Base-by-base conservation (phyloP, 1,140 invertebrate species). In the Lineus longissimus region DNA sequence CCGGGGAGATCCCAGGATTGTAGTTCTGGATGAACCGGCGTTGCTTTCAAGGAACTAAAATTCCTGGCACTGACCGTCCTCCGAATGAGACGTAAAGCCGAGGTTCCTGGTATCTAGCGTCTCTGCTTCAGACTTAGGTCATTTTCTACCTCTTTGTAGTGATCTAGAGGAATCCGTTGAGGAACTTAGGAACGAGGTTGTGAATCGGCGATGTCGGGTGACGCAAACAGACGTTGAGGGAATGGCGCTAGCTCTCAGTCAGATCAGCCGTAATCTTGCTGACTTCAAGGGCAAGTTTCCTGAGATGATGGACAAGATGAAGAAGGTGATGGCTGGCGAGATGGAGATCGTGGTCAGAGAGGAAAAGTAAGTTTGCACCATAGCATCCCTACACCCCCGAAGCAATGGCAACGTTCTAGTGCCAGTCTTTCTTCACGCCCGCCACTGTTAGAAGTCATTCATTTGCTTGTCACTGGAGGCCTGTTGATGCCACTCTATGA, bases 221-320 rank as follows among this genome's bases (percentile, higher is more conserved):
- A 97, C 96, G 76, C 95, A 96, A 91, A 88, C 89, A 0, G 95
- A 97, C 77, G 94, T 98, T 1, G 95, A 98, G 78, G 91, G 92
- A 71, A 96, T 98, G 88, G 95, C 95, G 19, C 84, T 97, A 67
- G 87, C 95, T 61, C 84, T 98, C 19, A 93, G 90, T 78, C 87
- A 91, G 81, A 89, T 91, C 62, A 91, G 92, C 81, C 94, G 96
- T 88, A 94, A 92, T 33, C 92, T 97, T 2, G 94, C 94, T 13
- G 94, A 97, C 78, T 86, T 97, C 66, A 97, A 97, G 84, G 73
- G 81, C 82, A 71, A 63, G 15, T 96, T 96, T 78, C 94, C 94
- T 22, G 86, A 87, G 64, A 82, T 97, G 27, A 92, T 95, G 75
- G 91, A 95, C 64, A 89, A 89, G 19, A 88, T 97, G 85, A 95